These are phyloP conservation scores for Zygogramma bicolorata DNA, from an alignment of 2,888 invertebrate genomes.

Conservation along the genomic window DNA sequence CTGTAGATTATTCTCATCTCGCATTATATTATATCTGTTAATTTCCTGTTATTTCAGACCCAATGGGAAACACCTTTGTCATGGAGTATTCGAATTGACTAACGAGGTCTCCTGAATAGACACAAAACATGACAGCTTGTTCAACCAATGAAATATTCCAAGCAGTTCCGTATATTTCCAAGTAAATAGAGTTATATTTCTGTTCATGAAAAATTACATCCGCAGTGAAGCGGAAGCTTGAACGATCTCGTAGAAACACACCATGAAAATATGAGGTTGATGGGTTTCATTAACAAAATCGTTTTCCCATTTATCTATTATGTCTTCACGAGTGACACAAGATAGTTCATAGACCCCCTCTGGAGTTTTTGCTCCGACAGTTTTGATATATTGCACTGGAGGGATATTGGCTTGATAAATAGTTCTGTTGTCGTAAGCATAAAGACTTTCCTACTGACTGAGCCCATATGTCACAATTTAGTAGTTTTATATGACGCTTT, in stretches of 20 bases:
- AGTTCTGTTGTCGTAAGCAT: background rate
- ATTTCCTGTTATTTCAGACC: too few species aligned
- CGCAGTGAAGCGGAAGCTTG: background rate
- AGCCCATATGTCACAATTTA: conserved; percentile 1
- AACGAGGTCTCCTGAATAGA: too few species aligned
- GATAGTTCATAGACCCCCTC: background rate
- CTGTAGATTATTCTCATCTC: too few species aligned
- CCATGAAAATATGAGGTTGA: background rate
- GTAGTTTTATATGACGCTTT: background rate
- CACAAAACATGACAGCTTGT: too few species aligned
- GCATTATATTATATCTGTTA: too few species aligned
- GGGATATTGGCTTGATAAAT: conserved; percentile 8
- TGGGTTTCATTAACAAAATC: background rate
- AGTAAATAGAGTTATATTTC: too few species aligned
- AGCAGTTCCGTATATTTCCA: too few species aligned
- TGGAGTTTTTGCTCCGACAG: background rate
- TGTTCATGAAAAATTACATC: background rate
- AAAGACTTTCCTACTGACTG: background rate
- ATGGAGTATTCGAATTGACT: too few species aligned
- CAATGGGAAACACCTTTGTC: too few species aligned
- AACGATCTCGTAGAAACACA: background rate
- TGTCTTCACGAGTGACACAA: background rate
- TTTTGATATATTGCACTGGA: background rate
- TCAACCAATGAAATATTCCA: too few species aligned
- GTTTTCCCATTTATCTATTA: conserved; percentile 8